Evolutionary conservation across 2,113 vertebrate genomes (phyloP).

Genomic region (Anhinga rufa): DNA sequence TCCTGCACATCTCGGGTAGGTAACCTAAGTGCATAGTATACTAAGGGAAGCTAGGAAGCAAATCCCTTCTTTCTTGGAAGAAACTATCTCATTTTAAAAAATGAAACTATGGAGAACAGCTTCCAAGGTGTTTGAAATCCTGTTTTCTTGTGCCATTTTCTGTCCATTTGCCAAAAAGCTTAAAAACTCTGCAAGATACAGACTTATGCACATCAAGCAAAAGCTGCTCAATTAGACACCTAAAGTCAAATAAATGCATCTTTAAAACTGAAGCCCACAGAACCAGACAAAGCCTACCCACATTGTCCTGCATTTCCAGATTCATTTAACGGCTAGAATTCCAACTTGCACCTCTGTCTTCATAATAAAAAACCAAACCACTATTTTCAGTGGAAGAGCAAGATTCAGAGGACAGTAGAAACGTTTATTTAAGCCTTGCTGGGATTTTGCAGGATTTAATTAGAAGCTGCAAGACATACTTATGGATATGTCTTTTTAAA

Average conservation of each 20-base stretch:
- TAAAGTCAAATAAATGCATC: neutral
- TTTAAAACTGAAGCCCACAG: neutral
- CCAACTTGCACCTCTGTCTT: neutral
- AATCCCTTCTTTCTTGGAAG: neutral
- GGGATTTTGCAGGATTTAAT: constrained; percentile 2
- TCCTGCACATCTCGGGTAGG: neutral
- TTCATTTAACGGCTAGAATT: neutral
- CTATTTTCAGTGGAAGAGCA: neutral
- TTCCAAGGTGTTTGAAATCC: neutral
- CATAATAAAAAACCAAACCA: neutral
- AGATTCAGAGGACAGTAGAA: neutral
- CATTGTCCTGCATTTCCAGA: neutral
- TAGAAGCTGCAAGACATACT: neutral
- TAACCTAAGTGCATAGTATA: neutral
- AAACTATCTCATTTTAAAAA: neutral
- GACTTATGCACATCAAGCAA: neutral
- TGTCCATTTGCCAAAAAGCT: neutral
- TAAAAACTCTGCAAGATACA: neutral
- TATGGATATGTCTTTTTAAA: neutral
- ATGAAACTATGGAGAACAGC: neutral
- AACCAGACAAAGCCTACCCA: neutral
- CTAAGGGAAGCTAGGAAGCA: neutral
- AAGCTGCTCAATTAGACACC: neutral
- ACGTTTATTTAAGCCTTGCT: neutral
- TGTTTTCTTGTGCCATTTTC: neutral